phyloP scores from a whole-genome alignment of 2,797 vertebrate species.

The Petrocephalus schoutedeni region DNA sequence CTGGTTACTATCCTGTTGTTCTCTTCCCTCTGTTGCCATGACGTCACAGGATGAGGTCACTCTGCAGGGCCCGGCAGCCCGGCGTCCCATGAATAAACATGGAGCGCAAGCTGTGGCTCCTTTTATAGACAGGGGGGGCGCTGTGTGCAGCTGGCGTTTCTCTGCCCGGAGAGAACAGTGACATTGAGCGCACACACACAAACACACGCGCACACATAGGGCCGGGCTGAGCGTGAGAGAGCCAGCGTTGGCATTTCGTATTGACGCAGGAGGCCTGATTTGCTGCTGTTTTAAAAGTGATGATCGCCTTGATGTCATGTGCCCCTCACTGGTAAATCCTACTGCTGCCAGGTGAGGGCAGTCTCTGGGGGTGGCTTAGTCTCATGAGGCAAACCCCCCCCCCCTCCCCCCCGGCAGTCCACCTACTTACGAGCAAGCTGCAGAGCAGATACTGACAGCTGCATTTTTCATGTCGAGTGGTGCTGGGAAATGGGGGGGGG shows the following conservation, averaged over 20 bases:
- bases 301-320: not conserved
- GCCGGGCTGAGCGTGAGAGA: not conserved
- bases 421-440: not conserved
- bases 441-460: conserved; percentile 12
- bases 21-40: not conserved
- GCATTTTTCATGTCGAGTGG: conserved; percentile 10
- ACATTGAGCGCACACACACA: not conserved
- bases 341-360: not conserved
- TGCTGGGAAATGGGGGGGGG: not conserved
- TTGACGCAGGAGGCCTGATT: not conserved
- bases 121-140: not conserved
- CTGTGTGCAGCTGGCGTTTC: not conserved
- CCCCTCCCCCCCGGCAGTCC: not conserved
- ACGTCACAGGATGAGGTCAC: conserved; percentile 7
- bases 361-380: not conserved
- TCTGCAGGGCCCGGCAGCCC: not conserved
- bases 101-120: not conserved
- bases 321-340: not conserved
- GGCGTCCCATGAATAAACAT: conserved; percentile 15
- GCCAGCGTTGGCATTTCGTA: not conserved
- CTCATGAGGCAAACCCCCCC: not conserved
- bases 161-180: not conserved
- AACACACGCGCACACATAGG: not conserved
- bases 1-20: too few relatives aligned
- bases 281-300: not conserved